Evolutionary conservation across 1,140 invertebrate species (phyloP).

Genomic region (Drosophila navojoa): DNA sequence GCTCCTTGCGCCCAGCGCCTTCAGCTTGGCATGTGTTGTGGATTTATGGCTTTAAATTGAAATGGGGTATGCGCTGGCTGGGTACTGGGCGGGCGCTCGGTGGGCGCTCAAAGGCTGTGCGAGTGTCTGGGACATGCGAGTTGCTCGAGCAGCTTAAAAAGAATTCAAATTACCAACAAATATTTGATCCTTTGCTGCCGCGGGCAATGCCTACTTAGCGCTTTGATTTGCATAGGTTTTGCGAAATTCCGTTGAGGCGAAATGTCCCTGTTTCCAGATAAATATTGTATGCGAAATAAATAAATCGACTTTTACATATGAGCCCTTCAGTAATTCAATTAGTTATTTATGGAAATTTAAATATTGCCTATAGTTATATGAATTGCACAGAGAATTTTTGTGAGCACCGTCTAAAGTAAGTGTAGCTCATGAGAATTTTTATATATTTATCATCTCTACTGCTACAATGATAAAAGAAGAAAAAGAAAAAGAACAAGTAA

Average conservation of each 20-base stretch:
- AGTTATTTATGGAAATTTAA: no score
- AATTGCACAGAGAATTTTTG: no score
- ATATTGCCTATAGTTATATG: no score
- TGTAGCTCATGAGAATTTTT: no score
- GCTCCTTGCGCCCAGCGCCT: slow-evolving; percentile 25
- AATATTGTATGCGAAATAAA: no score
- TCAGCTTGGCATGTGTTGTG: slow-evolving; percentile 54
- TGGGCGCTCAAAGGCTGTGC: slow-evolving; percentile 52
- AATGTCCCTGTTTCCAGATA: neutral
- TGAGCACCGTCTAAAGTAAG: no score
- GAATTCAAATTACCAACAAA: slow-evolving; percentile 64
- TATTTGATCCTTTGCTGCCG: slow-evolving; percentile 47
- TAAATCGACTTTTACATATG: no score
- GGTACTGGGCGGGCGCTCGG: slow-evolving; percentile 37
- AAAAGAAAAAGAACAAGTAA: no score
- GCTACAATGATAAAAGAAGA: no score
- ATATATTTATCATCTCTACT: no score
- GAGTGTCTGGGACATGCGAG: slow-evolving; percentile 44
- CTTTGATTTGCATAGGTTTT: slow-evolving; percentile 2
- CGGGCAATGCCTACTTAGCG: slow-evolving; percentile 7
- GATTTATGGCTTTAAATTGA: slow-evolving; percentile 67
- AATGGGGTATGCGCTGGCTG: slow-evolving; percentile 47
- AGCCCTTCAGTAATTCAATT: no score
- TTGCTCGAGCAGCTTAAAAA: slow-evolving; percentile 54
- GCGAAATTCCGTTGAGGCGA: neutral